Conservation (phyloP, 1,140 invertebrate species). For the Melanaphis sacchari region DNA sequence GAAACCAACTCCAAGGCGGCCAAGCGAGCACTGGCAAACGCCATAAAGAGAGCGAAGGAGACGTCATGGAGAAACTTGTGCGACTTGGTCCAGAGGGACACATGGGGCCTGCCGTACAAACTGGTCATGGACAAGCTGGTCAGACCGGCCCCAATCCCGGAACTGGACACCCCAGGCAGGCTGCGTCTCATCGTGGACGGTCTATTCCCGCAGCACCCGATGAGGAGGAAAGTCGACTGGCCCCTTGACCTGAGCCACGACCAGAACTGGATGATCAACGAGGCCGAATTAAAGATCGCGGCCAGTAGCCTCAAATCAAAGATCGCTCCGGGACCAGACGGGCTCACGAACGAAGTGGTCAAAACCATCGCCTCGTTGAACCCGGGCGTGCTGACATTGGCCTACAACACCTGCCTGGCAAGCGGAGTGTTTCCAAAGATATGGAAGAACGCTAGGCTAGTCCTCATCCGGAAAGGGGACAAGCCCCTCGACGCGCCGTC, state of each 20-base stretch:
- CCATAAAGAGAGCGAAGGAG: too few relatives aligned
- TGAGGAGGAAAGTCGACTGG: too few relatives aligned
- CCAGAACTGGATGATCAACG: too few relatives aligned
- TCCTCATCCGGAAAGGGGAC: neutral
- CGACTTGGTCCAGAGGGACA: neutral
- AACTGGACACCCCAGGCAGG: neutral
- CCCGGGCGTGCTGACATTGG: neutral
- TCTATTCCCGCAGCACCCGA: neutral
- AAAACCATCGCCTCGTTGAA: neutral
- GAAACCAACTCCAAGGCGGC: neutral
- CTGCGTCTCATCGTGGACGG: neutral
- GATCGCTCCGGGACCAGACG: neutral
- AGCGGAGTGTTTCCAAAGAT: neutral
- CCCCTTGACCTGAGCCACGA: rapidly evolving
- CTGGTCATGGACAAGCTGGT: neutral
- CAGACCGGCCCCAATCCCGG: neutral
- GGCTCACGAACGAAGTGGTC: neutral
- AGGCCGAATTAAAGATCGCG: neutral
- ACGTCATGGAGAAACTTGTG: neutral
- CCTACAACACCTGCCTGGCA: neutral
- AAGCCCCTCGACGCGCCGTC: neutral
- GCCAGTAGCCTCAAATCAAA: neutral
- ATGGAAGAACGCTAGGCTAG: neutral
- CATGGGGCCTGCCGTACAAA: neutral
- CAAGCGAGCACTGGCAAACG: neutral